phyloP scores from a whole-genome alignment of 2,888 invertebrate genomes.

The Chrysomela aeneicollis region DNA sequence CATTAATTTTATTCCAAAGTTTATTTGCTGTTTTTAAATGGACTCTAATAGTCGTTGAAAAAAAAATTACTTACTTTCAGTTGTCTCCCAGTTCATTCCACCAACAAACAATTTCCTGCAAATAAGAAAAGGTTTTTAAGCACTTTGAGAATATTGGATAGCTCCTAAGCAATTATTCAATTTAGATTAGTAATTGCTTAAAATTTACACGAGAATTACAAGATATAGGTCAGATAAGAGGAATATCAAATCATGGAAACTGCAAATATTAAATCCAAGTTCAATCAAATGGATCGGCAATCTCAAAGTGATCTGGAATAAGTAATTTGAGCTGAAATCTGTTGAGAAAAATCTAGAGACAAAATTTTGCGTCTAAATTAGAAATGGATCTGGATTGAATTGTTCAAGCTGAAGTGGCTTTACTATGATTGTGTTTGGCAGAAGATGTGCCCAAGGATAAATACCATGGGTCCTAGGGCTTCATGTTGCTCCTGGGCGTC shows the following conservation, averaged over 20 bases:
- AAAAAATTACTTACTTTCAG: constrained; percentile 85
- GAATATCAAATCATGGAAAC: constrained; percentile 46
- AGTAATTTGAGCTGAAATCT: constrained; percentile 43
- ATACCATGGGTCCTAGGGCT: constrained; percentile 64
- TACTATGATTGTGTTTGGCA: constrained; percentile 59
- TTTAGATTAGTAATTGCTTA: constrained; percentile 8
- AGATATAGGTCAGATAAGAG: constrained; percentile 2
- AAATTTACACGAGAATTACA: constrained; percentile 10
- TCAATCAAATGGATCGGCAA: constrained; percentile 62
- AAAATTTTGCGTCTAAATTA: constrained; percentile 36
- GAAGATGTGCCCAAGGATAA: constrained; percentile 65
- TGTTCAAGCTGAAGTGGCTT: constrained; percentile 47
- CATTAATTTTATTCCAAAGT: no score
- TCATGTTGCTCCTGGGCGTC: constrained; percentile 46
- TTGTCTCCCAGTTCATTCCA: constrained; percentile 97
- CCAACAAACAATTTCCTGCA: constrained; percentile 98
- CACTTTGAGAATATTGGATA: constrained; percentile 43
- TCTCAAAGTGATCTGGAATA: constrained; percentile 61
- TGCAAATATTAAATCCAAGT: constrained; percentile 55
- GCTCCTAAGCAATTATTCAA: constrained; percentile 43
- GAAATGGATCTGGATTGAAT: constrained; percentile 41
- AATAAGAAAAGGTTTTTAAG: constrained; percentile 61
- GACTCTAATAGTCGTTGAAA: background rate
- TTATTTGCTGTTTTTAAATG: no score
- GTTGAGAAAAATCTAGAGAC: constrained; percentile 39